Evolutionary conservation across 2,888 invertebrate species (phyloP).

Genomic region (Spialia ferax): DNA sequence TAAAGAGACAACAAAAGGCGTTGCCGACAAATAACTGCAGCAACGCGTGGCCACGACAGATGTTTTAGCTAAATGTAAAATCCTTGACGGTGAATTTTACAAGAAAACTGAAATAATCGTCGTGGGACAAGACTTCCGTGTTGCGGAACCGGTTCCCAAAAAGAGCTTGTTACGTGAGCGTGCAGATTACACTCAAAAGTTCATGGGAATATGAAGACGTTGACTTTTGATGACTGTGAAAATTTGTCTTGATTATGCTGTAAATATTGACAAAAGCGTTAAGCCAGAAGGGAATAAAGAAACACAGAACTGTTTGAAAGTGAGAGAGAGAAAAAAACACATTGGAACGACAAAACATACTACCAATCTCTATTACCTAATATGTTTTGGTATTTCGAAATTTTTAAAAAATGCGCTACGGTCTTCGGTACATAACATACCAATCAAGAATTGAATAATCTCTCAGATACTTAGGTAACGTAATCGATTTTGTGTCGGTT

Average conservation of each 20-base stretch:
- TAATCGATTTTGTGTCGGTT: not conserved
- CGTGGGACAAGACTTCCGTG: constrained; percentile 73
- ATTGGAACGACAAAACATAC: too few relatives aligned
- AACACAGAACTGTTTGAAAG: too few relatives aligned
- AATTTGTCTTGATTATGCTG: not conserved
- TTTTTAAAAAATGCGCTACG: too few relatives aligned
- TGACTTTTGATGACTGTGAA: not conserved
- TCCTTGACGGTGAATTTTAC: constrained; percentile 51
- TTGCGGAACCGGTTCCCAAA: constrained; percentile 68
- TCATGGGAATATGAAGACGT: constrained; percentile 25
- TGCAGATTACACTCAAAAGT: constrained; percentile 13
- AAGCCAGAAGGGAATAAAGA: not conserved
- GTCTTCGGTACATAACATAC: too few relatives aligned
- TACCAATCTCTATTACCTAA: too few relatives aligned
- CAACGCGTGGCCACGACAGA: constrained; percentile 62
- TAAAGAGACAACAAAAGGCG: constrained; percentile 55
- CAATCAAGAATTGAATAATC: too few relatives aligned
- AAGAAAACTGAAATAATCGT: constrained; percentile 72
- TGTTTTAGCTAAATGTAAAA: constrained; percentile 50
- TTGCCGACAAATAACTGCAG: constrained; percentile 54
- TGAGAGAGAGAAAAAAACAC: too few relatives aligned
- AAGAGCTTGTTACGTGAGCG: constrained; percentile 16
- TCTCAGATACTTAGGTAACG: too few relatives aligned
- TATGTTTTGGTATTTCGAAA: too few relatives aligned
- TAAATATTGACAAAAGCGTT: not conserved